Base-by-base conservation (phyloP, 2,113 vertebrate genomes). In the Nothoprocta pentlandii region DNA sequence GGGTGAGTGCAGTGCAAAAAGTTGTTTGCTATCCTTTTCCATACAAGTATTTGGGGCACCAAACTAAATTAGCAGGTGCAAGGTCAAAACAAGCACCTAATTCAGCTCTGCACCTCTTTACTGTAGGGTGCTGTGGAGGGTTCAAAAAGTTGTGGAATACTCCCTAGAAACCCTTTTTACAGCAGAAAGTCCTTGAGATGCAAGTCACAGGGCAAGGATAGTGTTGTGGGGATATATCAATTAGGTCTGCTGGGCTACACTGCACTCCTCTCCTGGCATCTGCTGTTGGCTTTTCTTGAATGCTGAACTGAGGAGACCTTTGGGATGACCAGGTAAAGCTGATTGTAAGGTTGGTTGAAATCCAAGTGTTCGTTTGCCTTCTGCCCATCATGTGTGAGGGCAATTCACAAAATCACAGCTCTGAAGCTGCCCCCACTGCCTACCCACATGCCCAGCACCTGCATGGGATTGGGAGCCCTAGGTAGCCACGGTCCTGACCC, bases 271-370 rank as follows among this genome's bases (percentile, higher is more conserved):
- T 89, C 73, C 56, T 90, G 80, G 90, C 88, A 76, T 89, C 83
- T 93, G 46, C 46, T 92, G 69, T 46, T 92, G 86, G 73, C 73
- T 74, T 23, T 61, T 85, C 46, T 22, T 42, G 68, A 76, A 94
- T 88, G 85, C 64, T 86, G 82, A 94, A 86, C 80, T 91, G 94
- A 87, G 34, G 69, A 16, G 81, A 89, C 75, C 90, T 93, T 68
- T 75, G 88, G 80, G 86, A 69, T 64, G 85, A 79, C 71, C 77
- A 93, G 83, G 63, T 47, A 92, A 87, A 93, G 34, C 77, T 68
- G 90, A 90, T 68, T 74, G 77, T 62, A 86, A 79, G 77, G 28
- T 80, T 90, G 77, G 86, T 81, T 88, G 54, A 94, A 89, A 61
- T 90, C 85, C 83, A 94, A 36, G 21, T 25, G 42, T 73, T 75